phyloP scores from a whole-genome alignment of 2,113 vertebrate genomes.

The Calyptommatus sinebrachiatus region DNA sequence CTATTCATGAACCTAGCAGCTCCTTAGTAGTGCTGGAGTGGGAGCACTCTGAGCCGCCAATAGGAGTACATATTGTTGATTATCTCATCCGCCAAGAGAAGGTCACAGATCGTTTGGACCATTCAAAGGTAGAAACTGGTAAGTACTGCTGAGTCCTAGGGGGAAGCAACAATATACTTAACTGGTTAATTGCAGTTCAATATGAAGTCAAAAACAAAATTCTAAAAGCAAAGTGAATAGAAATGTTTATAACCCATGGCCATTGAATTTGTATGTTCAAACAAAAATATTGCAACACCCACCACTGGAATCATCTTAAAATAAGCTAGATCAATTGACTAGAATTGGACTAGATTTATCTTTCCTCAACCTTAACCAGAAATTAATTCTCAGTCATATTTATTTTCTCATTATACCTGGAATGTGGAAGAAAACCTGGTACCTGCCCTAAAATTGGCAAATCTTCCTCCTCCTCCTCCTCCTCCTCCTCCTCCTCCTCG shows the following conservation, averaged over 20 bases:
- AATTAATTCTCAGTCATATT: no score
- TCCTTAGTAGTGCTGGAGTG: constrained; percentile 94
- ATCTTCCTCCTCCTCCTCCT: neutral
- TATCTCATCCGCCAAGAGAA: constrained; percentile 98
- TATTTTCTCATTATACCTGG: no score
- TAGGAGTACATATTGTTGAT: constrained; percentile 91
- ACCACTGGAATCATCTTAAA: no score
- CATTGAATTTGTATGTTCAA: no score
- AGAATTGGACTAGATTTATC: no score
- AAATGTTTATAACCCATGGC: no score
- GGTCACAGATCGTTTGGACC: constrained; percentile 91
- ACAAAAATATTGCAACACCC: no score
- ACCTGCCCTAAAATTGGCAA: no score
- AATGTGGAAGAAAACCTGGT: neutral
- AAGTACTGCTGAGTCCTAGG: constrained; percentile 27
- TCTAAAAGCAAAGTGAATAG: no score
- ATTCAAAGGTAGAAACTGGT: constrained; percentile 98
- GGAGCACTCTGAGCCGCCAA: constrained; percentile 91
- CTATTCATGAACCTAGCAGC: constrained; percentile 91
- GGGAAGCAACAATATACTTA: neutral
- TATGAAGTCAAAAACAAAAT: neutral
- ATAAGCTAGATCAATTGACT: no score
- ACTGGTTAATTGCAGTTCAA: neutral
- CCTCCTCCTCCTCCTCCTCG: no score
- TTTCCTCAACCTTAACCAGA: no score